Base-by-base conservation (phyloP, 2,797 vertebrate genomes). In the Craterocephalus amniculus region DNA sequence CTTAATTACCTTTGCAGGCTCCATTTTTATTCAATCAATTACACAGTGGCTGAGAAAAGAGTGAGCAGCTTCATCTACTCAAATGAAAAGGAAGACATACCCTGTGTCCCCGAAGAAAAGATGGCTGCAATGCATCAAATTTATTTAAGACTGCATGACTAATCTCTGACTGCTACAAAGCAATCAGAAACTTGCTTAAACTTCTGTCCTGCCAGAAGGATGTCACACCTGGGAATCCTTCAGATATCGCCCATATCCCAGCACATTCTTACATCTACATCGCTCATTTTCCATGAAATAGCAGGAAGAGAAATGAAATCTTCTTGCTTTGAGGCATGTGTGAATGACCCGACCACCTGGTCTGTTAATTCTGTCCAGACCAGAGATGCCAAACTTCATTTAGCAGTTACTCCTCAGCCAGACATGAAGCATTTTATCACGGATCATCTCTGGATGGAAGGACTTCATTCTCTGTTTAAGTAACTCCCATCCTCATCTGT, bases 171-270 rank as follows among this genome's bases (percentile, higher is more conserved):
- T 64, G 63, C 71, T 74, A 80, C 74, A 83, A 67, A 81, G 82
- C 63, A 80, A 80, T 81, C 69, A 76, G 69, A 77, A 83, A 74
- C 20, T 76, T 74, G 65, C 68, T 72, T 35, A 58, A 81, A 56
- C 61, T 22, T 38, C 70, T 45, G 6, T 56, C 54, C 54, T 57
- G 65, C 76, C 63, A 76, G 67, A 61, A 83, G 16, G 63, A 78
- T 31, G n/a, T 76, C 76, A 79, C 85, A 84, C 78, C 88, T 87
- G 80, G 88, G 78, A 91, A 70, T 87, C 43, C 36, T 76, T 83
- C 74, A 67, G 58, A 68, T 67, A 82, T 87, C 67, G 82, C 79
- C 78, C 74, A 63, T 76, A 79, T 78, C 49, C 65, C 64, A 56
- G 72, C 63, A 55, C 32, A 74, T 74, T 67, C 61, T 59, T 64